These are phyloP conservation scores for Volucella inflata DNA, from an alignment of 2,888 invertebrate genomes.

Conservation along the genomic window DNA sequence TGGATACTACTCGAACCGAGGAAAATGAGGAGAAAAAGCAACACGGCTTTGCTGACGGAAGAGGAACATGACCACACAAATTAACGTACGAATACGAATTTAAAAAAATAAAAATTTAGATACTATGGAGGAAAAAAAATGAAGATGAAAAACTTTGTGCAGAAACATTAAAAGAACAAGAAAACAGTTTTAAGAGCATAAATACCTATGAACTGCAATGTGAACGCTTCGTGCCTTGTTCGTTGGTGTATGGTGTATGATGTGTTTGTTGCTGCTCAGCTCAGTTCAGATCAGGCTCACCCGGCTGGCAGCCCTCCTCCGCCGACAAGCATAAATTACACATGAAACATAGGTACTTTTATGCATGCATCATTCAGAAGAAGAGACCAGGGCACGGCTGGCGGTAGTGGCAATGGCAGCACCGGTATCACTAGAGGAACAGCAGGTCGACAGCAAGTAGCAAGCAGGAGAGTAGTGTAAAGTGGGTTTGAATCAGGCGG, in stretches of 20 bases:
- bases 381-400: constrained; percentile 36
- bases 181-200: constrained; percentile 74
- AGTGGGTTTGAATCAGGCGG: neutral
- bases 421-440: constrained; percentile 10
- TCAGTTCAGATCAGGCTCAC: constrained; percentile 53
- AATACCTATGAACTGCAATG: constrained; percentile 69
- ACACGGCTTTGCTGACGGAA: constrained; percentile 35
- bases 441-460: constrained; percentile 20
- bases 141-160: constrained; percentile 7
- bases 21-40: constrained; percentile 23
- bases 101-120: constrained; percentile 31
- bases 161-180: constrained; percentile 54
- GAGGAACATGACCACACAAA: constrained; percentile 37
- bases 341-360: constrained; percentile 73
- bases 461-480: constrained; percentile 21
- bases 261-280: constrained; percentile 5
- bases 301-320: constrained; percentile 19
- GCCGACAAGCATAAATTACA: constrained; percentile 69
- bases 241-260: constrained; percentile 16
- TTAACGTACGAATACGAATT: constrained; percentile 18
- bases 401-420: constrained; percentile 52
- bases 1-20: neutral
- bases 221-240: constrained; percentile 51
- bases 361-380: constrained; percentile 75
- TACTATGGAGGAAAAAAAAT: neutral